A percentile compares a stretch with the other conserved stretches of the same genome.
Conservation (phyloP, 1,140 invertebrate genomes). For the Oscheius sp. region DNA sequence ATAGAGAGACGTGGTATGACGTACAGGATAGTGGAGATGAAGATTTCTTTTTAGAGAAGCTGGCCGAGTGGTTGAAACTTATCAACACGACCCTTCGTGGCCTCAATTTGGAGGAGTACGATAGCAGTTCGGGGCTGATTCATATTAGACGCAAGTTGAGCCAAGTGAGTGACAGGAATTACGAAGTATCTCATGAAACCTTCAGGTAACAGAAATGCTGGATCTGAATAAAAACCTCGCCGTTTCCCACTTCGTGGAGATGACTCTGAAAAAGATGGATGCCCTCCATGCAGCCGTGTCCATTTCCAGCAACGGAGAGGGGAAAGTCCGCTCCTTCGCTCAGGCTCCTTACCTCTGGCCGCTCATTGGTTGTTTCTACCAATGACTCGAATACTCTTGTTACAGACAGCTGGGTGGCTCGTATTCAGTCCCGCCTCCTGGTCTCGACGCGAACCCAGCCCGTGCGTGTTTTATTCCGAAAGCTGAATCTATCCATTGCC, state of each 20-base stretch:
- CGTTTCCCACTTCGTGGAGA: neutral
- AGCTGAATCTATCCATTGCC: neutral
- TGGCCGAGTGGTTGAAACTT: neutral
- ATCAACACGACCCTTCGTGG: neutral
- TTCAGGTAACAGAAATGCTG: slow-evolving; percentile 1
- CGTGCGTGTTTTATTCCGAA: slow-evolving; percentile 1
- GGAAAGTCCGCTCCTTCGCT: neutral
- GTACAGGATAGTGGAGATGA: too few relatives aligned
- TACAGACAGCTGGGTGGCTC: slow-evolving; percentile 1
- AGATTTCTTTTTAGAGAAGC: neutral
- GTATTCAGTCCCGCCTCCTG: slow-evolving; percentile 7
- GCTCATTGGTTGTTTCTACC: neutral
- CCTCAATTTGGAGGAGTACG: neutral
- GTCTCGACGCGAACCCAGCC: slow-evolving; percentile 1
- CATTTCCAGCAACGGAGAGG: neutral
- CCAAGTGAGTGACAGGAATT: neutral
- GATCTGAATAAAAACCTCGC: slow-evolving; percentile 1
- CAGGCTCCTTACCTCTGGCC: neutral
- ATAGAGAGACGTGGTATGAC: neutral
- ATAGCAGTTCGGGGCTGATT: neutral
- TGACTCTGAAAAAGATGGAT: neutral
- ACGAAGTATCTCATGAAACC: neutral
- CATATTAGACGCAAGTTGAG: neutral
- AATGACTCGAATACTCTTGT: neutral
- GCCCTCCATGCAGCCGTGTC: neutral